Conservation (phyloP, 2,888 invertebrate species). For the Lasioglossum pauxillum region DNA sequence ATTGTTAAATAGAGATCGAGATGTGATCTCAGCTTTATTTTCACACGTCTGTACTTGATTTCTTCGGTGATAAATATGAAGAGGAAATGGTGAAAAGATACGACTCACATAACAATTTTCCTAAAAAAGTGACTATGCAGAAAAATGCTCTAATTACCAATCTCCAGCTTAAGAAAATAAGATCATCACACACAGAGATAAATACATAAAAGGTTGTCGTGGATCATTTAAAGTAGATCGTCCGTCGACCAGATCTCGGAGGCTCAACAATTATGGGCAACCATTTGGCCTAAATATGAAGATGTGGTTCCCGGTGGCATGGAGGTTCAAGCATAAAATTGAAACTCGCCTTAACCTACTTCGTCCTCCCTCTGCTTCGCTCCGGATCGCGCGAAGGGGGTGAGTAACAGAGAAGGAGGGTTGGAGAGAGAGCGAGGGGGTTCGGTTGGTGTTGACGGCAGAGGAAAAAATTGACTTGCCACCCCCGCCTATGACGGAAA, state of each 20-base stretch:
- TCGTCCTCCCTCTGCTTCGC: not conserved
- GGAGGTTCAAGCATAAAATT: constrained; percentile 13
- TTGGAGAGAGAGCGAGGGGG: not conserved
- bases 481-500: not conserved
- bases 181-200: too few species aligned
- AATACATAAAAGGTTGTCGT: not conserved
- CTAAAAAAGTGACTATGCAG: too few species aligned
- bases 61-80: too few species aligned
- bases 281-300: not conserved
- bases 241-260: not conserved
- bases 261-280: not conserved
- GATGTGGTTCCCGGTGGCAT: not conserved
- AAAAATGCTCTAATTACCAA: too few species aligned
- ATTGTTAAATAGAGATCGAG: too few species aligned
- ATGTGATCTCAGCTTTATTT: too few species aligned
- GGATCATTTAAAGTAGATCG: not conserved
- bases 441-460: not conserved
- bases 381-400: not conserved
- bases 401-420: not conserved
- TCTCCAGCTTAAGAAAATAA: too few species aligned
- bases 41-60: too few species aligned
- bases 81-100: too few species aligned
- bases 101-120: too few species aligned
- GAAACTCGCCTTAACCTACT: constrained; percentile 20
- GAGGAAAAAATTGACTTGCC: not conserved